Conservation (phyloP, 1,140 invertebrate genomes). For the Drosophila subobscura region DNA sequence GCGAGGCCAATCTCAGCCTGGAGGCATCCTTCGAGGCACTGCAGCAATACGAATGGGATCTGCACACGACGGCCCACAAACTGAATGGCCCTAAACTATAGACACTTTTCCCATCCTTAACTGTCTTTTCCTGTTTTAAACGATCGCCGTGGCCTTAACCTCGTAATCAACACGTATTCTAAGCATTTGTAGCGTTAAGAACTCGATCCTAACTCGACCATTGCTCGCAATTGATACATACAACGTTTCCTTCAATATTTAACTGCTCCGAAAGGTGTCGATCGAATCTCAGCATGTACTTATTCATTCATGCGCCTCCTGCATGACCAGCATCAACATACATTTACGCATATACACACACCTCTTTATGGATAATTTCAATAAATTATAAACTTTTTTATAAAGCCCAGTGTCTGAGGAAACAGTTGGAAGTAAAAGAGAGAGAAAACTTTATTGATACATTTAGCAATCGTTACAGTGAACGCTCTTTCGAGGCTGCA, state of each 20-base stretch:
- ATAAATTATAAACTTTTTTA: slow-evolving; percentile 44
- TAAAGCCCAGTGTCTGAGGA: not conserved
- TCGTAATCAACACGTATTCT: slow-evolving; percentile 29
- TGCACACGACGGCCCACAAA: slow-evolving; percentile 76
- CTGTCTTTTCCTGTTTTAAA: slow-evolving; percentile 40
- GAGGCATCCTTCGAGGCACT: slow-evolving; percentile 83
- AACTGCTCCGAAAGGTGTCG: slow-evolving; percentile 20
- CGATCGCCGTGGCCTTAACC: slow-evolving; percentile 53
- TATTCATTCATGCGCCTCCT: slow-evolving; percentile 43
- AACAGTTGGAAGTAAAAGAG: not conserved
- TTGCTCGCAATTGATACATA: slow-evolving; percentile 51
- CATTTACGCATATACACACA: slow-evolving; percentile 19
- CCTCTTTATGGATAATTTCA: slow-evolving; percentile 24
- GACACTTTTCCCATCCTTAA: slow-evolving; percentile 4
- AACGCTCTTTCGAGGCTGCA: too few species aligned
- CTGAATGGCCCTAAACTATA: slow-evolving; percentile 71
- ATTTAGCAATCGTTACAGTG: too few species aligned
- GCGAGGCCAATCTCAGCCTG: slow-evolving; percentile 77
- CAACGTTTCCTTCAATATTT: slow-evolving; percentile 30
- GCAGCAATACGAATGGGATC: slow-evolving; percentile 84
- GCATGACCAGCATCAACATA: slow-evolving; percentile 30
- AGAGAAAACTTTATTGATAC: too few species aligned
- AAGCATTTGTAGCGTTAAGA: slow-evolving; percentile 63
- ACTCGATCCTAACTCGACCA: slow-evolving; percentile 43
- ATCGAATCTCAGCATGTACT: slow-evolving; percentile 76